Base-by-base conservation (phyloP, 2,888 invertebrate genomes). In the Eupithecia subumbrata region DNA sequence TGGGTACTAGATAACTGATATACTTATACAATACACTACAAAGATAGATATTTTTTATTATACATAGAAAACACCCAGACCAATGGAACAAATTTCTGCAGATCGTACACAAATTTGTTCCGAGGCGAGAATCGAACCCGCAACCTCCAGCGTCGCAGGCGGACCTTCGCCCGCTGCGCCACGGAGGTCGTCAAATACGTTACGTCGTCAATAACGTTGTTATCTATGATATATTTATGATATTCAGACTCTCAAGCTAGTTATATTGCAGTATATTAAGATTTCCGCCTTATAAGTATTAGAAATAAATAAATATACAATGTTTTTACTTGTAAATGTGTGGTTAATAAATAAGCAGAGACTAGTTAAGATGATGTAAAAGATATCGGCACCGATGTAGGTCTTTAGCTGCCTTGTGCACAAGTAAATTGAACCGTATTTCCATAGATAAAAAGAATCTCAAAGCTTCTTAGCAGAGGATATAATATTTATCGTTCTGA, bases 261-360 rank as follows among this genome's bases (percentile, higher is more conserved):
- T 22, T 63, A 64, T 48, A 45, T 70, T 30, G 8, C 43, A 52
- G 48, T 70, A 77, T 74, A 63, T 16, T 72, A 77, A 73, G 68
- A 73, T 77, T 71, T 80, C 80, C 80, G 80, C 80, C 80, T 80
- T 75, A 71, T 74, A 76, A 74, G 77, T 79, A 74, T 78, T 76
- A 74, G 40, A 37, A 48, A n/a, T 67, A 70, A 64, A n/a, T 71
- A 43, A 68, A 52, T 75, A 71, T 71, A 71, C 56, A 66, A 67
- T 40, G 30, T 64, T 64, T n/a, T 40, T 22, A 67, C 34, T 40
- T 40, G n/a, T 67, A 67, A 16, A 66, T 67, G 40, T 40, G 12
- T 67, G 66, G 16, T 30, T 30, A 56, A 56, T 30, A 14, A 11
- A 63, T 63, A 30, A 30, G 30, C 30, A 63, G 63, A 25, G 63